A percentile compares a stretch with the other conserved stretches of the same genome.
These are phyloP conservation scores for Cryptocephalus moraei DNA, from an alignment of 2,888 invertebrate species.

Conservation along the genomic window DNA sequence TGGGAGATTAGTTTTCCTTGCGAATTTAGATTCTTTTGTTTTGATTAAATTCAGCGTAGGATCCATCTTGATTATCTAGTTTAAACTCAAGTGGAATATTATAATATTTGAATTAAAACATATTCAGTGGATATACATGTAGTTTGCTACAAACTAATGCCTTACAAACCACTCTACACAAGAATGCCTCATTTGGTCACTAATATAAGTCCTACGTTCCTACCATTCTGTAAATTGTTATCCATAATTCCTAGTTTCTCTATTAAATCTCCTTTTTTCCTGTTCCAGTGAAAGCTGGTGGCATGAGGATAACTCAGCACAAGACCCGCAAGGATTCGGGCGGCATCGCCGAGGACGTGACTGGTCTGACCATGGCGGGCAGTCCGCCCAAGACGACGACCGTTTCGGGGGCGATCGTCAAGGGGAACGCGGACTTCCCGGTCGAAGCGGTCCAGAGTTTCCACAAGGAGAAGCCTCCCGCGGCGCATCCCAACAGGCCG, in stretches of 20 bases:
- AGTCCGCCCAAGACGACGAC: conserved; percentile 71
- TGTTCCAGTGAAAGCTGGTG: conserved; percentile 74
- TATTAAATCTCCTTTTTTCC: neutral
- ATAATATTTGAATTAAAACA: neutral
- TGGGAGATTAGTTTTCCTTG: too few species aligned
- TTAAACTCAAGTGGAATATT: neutral
- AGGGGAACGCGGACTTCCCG: conserved; percentile 81
- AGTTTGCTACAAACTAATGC: neutral
- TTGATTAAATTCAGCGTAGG: too few species aligned
- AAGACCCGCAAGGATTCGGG: conserved; percentile 61
- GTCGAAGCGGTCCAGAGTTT: conserved; percentile 75
- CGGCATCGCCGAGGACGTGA: conserved; percentile 57
- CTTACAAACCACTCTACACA: too few species aligned
- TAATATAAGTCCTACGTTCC: too few species aligned
- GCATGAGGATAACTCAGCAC: conserved; percentile 86
- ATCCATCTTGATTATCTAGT: neutral
- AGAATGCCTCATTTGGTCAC: too few species aligned
- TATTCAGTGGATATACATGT: neutral
- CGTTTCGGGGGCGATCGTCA: conserved; percentile 70
- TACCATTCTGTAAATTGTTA: too few species aligned
- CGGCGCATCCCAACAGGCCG: conserved; percentile 49
- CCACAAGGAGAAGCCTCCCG: conserved; percentile 71
- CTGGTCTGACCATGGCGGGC: conserved; percentile 60
- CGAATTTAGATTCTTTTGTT: too few species aligned
- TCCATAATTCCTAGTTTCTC: neutral